Evolutionary conservation across 2,113 vertebrate genomes (phyloP).

Genomic region (Misgurnus anguillicaudatus): DNA sequence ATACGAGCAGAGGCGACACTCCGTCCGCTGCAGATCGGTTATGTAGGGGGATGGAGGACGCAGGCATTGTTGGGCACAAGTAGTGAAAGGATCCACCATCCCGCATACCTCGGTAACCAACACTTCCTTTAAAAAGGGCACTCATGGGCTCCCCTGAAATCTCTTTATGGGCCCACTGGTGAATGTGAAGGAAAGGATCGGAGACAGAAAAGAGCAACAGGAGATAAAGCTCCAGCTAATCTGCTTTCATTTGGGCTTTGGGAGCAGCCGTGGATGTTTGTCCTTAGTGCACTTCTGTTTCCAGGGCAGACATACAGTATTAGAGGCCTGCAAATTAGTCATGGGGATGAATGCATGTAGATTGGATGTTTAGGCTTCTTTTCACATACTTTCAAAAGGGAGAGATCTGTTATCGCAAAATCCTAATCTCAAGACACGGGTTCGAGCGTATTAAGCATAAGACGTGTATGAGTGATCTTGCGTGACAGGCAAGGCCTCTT

Average conservation of each 20-base stretch:
- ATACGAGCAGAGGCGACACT: constrained; percentile 64
- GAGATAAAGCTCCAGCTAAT: constrained; percentile 51
- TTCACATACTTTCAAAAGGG: constrained; percentile 49
- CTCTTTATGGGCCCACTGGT: constrained; percentile 26
- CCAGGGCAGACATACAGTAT: constrained; percentile 55
- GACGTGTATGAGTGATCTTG: constrained; percentile 2
- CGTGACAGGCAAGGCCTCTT: background rate
- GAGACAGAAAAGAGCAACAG: constrained; percentile 53
- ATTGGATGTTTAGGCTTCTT: constrained; percentile 55
- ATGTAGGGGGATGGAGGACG: constrained; percentile 28
- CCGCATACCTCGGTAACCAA: constrained; percentile 19
- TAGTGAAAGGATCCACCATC: constrained; percentile 13
- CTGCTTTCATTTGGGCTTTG: constrained; percentile 56
- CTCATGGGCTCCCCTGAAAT: constrained; percentile 19
- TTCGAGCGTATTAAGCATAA: constrained; percentile 36
- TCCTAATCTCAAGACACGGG: constrained; percentile 48
- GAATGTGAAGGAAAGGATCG: constrained; percentile 13
- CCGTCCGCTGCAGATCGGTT: constrained; percentile 12
- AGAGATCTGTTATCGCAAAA: constrained; percentile 48
- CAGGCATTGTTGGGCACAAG: constrained; percentile 40
- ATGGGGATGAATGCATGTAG: constrained; percentile 52
- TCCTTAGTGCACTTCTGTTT: constrained; percentile 47
- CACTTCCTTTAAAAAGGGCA: constrained; percentile 44
- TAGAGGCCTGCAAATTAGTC: constrained; percentile 54
- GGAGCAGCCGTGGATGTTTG: constrained; percentile 46